Conservation (phyloP, 2,797 vertebrate genomes). For the Psittacula derbiana region DNA sequence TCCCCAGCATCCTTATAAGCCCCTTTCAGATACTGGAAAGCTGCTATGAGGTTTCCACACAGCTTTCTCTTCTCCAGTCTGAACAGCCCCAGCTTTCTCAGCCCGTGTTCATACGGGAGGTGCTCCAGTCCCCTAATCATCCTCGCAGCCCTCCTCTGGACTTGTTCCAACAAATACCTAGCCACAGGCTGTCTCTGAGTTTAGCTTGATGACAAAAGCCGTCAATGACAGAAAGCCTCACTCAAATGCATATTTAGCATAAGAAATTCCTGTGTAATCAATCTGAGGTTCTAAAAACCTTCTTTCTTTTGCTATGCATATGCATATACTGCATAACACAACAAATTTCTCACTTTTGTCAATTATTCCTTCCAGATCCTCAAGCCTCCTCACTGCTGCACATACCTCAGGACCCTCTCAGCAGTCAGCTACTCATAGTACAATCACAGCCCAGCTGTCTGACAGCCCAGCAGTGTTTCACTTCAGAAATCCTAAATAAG, state of each 20-base stretch:
- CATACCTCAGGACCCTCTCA: not conserved
- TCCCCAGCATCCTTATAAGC: too few relatives aligned
- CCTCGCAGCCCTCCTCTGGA: too few relatives aligned
- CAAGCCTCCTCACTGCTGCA: not conserved
- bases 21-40: too few relatives aligned
- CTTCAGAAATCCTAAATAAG: not conserved
- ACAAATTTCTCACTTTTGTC: not conserved
- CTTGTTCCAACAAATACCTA: not conserved
- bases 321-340: not conserved
- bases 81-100: too few relatives aligned
- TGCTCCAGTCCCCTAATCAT: too few relatives aligned
- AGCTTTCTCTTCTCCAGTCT: too few relatives aligned
- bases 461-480: not conserved
- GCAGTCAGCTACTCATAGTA: not conserved
- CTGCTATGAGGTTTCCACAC: too few relatives aligned
- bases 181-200: not conserved
- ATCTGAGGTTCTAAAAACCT: not conserved
- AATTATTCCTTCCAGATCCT: not conserved
- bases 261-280: not conserved
- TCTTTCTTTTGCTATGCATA: not conserved
- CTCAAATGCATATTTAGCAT: not conserved
- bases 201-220: not conserved
- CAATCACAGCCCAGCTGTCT: not conserved
- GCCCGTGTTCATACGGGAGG: too few relatives aligned
- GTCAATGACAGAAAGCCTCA: not conserved